Conservation (phyloP, 2,797 vertebrate genomes). For the Synaphobranchus kaupii region DNA sequence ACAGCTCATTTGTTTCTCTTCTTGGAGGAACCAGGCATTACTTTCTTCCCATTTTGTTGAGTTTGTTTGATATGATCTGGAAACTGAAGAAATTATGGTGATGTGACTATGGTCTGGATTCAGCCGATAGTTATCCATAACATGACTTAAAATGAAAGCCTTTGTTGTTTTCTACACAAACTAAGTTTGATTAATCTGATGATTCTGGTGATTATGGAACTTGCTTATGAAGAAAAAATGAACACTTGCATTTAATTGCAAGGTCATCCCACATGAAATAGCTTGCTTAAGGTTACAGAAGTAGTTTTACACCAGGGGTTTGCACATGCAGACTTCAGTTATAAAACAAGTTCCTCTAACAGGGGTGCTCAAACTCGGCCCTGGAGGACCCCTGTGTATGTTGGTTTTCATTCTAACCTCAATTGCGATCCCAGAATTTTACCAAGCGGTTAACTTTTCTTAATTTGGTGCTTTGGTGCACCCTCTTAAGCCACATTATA, state of each 20-base stretch:
- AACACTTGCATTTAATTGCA: neutral
- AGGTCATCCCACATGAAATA: neutral
- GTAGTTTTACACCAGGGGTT: neutral
- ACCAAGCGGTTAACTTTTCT: too few relatives aligned
- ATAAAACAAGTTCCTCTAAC: neutral
- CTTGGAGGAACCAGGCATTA: constrained; percentile 36
- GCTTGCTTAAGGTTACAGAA: neutral
- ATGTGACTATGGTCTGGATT: neutral
- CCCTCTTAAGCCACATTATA: too few relatives aligned
- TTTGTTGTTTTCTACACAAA: too few relatives aligned
- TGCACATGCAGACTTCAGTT: neutral
- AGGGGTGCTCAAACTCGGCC: too few relatives aligned
- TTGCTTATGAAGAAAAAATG: neutral
- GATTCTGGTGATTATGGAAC: neutral
- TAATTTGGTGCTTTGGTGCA: too few relatives aligned
- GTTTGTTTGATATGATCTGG: constrained; percentile 76
- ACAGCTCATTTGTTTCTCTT: constrained; percentile 44
- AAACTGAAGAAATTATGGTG: neutral
- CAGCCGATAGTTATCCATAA: neutral
- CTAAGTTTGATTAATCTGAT: neutral
- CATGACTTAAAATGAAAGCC: too few relatives aligned
- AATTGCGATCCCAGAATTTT: too few relatives aligned
- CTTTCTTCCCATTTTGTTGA: constrained; percentile 62
- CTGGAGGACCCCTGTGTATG: too few relatives aligned
- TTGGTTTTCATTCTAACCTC: too few relatives aligned